Evolutionary conservation across 2,113 vertebrate species (phyloP).

Genomic region (Psophia crepitans): DNA sequence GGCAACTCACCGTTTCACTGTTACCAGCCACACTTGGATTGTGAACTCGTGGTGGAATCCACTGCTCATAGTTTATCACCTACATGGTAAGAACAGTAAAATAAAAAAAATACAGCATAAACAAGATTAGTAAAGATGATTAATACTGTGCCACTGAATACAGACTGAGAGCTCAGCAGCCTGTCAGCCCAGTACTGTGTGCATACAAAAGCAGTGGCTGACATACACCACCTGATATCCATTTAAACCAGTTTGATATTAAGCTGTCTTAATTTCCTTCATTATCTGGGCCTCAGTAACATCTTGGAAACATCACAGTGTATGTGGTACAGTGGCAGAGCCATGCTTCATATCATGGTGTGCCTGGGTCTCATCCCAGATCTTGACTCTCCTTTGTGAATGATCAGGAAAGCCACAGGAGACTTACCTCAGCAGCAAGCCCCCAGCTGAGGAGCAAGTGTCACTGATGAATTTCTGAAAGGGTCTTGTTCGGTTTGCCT

Average conservation of each 20-base stretch:
- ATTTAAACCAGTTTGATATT: neutral
- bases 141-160: neutral
- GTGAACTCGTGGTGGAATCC: slow-evolving; percentile 56
- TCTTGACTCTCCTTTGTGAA: neutral
- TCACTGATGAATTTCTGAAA: neutral
- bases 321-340: neutral
- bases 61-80: slow-evolving; percentile 66
- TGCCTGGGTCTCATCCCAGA: neutral
- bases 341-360: neutral
- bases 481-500: neutral
- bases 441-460: neutral
- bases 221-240: neutral
- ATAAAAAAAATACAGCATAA: neutral
- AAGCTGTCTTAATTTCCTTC: neutral
- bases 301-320: neutral
- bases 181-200: neutral
- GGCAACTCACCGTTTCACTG: slow-evolving; percentile 54
- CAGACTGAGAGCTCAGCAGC: neutral
- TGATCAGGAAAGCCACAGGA: neutral
- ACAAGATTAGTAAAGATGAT: neutral
- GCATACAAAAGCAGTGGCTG: neutral
- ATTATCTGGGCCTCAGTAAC: neutral
- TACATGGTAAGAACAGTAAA: neutral
- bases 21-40: neutral
- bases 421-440: neutral